These are phyloP conservation scores for Tipula helvola DNA, from an alignment of 2,888 invertebrate genomes.

Conservation along the genomic window DNA sequence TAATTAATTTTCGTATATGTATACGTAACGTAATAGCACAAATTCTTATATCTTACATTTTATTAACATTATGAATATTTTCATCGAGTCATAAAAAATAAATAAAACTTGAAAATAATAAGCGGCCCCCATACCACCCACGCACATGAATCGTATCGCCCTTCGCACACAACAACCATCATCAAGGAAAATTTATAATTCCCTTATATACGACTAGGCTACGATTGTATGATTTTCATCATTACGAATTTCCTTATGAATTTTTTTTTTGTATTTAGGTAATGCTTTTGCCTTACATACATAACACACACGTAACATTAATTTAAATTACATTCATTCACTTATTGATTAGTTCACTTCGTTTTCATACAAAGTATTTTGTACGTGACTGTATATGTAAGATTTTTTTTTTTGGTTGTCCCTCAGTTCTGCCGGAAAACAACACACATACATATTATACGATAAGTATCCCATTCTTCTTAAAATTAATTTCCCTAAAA, in stretches of 20 bases:
- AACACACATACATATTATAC: neutral
- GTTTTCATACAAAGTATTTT: neutral
- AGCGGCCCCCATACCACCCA: neutral
- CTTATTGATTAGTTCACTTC: neutral
- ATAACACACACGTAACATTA: neutral
- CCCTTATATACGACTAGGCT: neutral
- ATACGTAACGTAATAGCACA: neutral
- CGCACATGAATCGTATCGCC: neutral
- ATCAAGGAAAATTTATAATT: neutral
- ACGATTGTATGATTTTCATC: neutral
- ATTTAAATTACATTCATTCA: neutral
- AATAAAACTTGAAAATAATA: neutral
- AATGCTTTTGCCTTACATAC: neutral
- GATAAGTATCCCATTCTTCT: neutral
- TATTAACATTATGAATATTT: neutral
- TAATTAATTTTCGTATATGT: neutral
- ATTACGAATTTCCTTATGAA: neutral
- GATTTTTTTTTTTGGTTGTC: neutral
- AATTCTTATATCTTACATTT: neutral
- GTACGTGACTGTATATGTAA: neutral
- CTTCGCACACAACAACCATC: neutral
- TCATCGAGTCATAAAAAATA: neutral
- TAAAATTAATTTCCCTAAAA: neutral
- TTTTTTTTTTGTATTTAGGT: neutral
- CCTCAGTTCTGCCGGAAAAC: neutral